Base-by-base conservation (phyloP, 1,140 invertebrate genomes). In the Trichonephila clavata region DNA sequence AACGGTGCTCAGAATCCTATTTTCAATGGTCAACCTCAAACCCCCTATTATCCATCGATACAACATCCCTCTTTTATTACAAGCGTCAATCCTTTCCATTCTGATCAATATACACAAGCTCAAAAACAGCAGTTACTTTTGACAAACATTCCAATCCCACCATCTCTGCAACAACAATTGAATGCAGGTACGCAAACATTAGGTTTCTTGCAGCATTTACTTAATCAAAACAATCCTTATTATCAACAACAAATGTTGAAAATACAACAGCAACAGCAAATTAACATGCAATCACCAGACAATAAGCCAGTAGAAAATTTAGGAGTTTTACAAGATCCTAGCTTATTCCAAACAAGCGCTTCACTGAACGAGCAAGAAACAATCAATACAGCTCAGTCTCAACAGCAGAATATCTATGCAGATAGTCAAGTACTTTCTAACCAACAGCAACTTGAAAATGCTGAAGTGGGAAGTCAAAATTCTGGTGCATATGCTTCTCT, bases 91-190 rank as follows among this genome's bases (percentile, higher is more conserved):
- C 61, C 80, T 16, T 87, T 63, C 60, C 86, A 43, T 13, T 21
- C 59, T 13, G 61, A 87, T 5, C 39, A 16, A 50, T 59, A n/a
- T 18, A 20, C 27, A 6, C 77, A 92, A 24, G 16, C 63, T n/a
- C 80, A 92, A 27, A 83, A 92, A 20, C 91, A 86, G 13, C 84
- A 87, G 5, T 5, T 93, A 24, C 92, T 93, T 21, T 32, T 59
- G 57, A 93, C 92, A 32, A 93, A 87, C 27, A 77, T 93, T 63
- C 92, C 92, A 39, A 93, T 93, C 16, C 92, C 92, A 24, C 92
- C 92, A 8, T 93, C 92, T 32, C 27, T 93, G 18, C 92, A 93
- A 39, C 92, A 93, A 61, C 92, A 93, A 87, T 21, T 93, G 2
- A 80, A 87, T 20, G 84, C 92, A 39, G 92, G 92, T 21, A 93